A percentile compares a stretch with the other conserved stretches of the same genome.
phyloP scores from a whole-genome alignment of 2,797 vertebrate species.

The Poeciliopsis paucimaculata region DNA sequence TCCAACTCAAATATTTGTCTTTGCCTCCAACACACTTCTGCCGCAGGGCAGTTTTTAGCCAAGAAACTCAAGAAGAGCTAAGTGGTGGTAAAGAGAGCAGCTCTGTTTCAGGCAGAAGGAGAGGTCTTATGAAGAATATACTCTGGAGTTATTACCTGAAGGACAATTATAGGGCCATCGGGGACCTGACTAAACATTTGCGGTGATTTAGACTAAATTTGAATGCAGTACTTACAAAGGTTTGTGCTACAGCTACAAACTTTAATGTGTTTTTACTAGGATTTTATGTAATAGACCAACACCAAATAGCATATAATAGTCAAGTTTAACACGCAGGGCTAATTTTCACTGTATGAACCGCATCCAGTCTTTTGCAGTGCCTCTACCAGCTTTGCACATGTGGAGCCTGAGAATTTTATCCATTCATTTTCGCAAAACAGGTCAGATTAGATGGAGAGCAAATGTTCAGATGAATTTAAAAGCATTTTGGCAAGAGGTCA shows the following conservation, averaged over 20 bases:
- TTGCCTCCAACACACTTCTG: conserved; percentile 63
- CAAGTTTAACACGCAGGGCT: not conserved
- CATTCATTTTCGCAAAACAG: not conserved
- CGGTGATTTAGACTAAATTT: conserved; percentile 35
- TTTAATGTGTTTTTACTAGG: not conserved
- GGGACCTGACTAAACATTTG: conserved; percentile 30
- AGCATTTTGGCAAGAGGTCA: not conserved
- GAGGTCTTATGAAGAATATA: conserved; percentile 29
- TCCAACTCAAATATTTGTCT: conserved; percentile 77
- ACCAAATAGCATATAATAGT: not conserved
- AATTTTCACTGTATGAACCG: not conserved
- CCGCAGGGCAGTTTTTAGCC: conserved; percentile 35
- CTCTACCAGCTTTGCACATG: not conserved
- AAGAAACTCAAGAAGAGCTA: conserved; percentile 59
- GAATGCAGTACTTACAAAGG: conserved; percentile 9
- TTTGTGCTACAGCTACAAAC: not conserved
- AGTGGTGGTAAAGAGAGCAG: conserved; percentile 50
- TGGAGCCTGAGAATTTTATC: not conserved
- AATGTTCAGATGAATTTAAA: not conserved
- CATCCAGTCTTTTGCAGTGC: not conserved
- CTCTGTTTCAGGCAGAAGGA: conserved; percentile 31
- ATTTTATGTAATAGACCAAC: not conserved
- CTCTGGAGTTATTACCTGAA: conserved; percentile 53
- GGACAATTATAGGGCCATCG: conserved; percentile 31
- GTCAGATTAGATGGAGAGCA: not conserved